A percentile compares a stretch with the other conserved stretches of the same genome.
These are phyloP conservation scores for Stomatorhinus ivindoensis DNA, from an alignment of 2,113 vertebrate genomes.

Conservation along the genomic window DNA sequence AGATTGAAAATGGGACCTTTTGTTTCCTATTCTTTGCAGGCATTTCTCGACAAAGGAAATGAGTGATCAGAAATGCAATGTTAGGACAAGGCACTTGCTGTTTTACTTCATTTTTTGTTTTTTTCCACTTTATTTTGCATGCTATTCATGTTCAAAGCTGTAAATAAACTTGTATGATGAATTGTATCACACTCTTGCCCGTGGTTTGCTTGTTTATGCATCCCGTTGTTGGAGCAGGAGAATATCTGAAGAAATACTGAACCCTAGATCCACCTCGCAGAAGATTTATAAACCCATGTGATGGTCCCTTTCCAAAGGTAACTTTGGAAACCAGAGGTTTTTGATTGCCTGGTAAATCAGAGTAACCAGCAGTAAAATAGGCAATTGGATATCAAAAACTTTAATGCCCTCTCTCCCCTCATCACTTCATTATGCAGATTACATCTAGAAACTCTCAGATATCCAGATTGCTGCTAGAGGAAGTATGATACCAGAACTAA, in stretches of 20 bases:
- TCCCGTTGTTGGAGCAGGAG: not conserved
- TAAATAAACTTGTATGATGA: not conserved
- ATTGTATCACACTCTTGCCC: not conserved
- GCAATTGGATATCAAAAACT: not conserved
- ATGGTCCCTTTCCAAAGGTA: not conserved
- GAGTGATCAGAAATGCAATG: conserved; percentile 21
- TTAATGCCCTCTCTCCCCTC: not conserved
- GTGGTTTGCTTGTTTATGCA: not conserved
- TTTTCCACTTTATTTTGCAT: conserved; percentile 2
- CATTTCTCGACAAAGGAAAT: conserved; percentile 39
- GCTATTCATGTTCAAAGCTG: not conserved
- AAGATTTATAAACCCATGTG: not conserved
- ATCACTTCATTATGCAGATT: too few relatives aligned
- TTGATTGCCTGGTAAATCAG: not conserved
- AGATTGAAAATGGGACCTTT: not conserved
- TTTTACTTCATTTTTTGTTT: conserved; percentile 26
- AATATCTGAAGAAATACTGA: not conserved
- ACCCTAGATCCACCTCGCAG: not conserved
- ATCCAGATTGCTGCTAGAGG: not conserved
- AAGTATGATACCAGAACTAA: not conserved
- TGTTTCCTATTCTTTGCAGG: conserved; percentile 37
- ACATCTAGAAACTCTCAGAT: too few relatives aligned
- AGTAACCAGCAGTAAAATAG: not conserved
- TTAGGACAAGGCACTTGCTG: not conserved
- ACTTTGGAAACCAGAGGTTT: not conserved